Conservation (phyloP, 2,113 vertebrate species). For the Arothron firmamentum region DNA sequence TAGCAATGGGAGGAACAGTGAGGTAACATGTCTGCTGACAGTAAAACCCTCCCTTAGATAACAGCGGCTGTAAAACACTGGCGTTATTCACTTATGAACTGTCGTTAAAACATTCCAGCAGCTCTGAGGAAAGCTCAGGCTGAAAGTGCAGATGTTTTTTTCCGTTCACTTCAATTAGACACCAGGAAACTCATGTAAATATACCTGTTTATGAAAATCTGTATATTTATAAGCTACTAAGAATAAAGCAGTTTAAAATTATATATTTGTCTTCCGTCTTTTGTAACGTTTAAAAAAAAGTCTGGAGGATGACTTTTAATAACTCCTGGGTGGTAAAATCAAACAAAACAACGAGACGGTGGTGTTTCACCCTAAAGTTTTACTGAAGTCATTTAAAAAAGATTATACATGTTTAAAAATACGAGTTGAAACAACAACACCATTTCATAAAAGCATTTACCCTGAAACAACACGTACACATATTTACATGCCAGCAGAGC, state of each 20-base stretch:
- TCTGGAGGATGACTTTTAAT: background rate
- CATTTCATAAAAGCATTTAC: conserved; percentile 39
- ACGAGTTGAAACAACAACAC: conserved; percentile 25
- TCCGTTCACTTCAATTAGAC: too few species aligned
- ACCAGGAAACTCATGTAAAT: too few species aligned
- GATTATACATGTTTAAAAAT: conserved; percentile 5
- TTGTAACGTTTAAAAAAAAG: too few species aligned
- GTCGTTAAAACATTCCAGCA: background rate
- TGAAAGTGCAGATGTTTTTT: too few species aligned
- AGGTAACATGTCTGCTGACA: background rate
- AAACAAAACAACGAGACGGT: background rate
- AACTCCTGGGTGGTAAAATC: background rate
- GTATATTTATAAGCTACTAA: too few species aligned
- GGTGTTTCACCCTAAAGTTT: conserved; percentile 17
- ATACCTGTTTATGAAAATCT: too few species aligned
- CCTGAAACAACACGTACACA: conserved; percentile 9
- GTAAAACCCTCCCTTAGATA: conserved; percentile 30
- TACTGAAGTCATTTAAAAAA: conserved; percentile 2
- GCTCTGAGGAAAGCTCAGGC: too few species aligned
- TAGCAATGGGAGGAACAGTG: background rate
- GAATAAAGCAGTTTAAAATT: too few species aligned
- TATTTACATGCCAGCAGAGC: background rate
- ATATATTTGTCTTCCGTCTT: too few species aligned
- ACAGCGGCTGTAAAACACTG: conserved; percentile 24
- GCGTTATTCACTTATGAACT: conserved; percentile 7